These are phyloP conservation scores for Cordilura impudica DNA, from an alignment of 2,888 invertebrate species.

Conservation along the genomic window DNA sequence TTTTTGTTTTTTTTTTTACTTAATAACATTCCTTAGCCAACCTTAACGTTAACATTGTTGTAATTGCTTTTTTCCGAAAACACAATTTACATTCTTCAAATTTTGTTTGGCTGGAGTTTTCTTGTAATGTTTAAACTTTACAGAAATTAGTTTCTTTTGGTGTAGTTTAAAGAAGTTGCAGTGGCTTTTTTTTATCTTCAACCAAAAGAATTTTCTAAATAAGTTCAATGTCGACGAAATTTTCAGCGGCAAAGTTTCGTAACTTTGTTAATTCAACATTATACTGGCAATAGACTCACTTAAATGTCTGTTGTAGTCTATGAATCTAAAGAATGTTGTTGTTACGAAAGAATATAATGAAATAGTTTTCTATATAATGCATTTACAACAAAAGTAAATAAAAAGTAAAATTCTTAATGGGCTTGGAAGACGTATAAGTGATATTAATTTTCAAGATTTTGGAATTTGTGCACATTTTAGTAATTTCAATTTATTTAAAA, in stretches of 20 bases:
- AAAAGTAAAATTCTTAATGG: background rate
- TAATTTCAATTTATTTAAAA: too few species aligned
- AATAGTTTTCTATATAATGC: conserved; percentile 39
- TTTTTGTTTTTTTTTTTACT: background rate
- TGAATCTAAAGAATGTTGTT: conserved; percentile 30
- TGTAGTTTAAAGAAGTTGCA: too few species aligned
- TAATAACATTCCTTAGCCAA: background rate
- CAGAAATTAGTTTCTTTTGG: too few species aligned
- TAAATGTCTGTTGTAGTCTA: conserved; percentile 1
- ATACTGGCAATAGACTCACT: background rate
- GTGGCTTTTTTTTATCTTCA: too few species aligned
- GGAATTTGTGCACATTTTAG: too few species aligned
- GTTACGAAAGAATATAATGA: conserved; percentile 7
- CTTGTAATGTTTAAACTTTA: background rate
- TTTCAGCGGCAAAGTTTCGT: conserved; percentile 18
- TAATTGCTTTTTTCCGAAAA: background rate
- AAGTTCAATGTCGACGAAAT: conserved; percentile 52
- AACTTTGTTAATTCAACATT: conserved; percentile 22
- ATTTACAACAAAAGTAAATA: conserved; percentile 1
- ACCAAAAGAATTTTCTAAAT: conserved; percentile 38
- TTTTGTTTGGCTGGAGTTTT: background rate
- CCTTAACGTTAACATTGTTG: background rate
- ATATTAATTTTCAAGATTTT: conserved; percentile 51
- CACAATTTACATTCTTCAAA: background rate
- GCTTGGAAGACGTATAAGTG: conserved; percentile 17